Percentiles rank a stretch among this genome's conserved stretches.
Evolutionary conservation across 2,797 vertebrate species (phyloP).

Genomic region (Tenualosa thibaudeaui): DNA sequence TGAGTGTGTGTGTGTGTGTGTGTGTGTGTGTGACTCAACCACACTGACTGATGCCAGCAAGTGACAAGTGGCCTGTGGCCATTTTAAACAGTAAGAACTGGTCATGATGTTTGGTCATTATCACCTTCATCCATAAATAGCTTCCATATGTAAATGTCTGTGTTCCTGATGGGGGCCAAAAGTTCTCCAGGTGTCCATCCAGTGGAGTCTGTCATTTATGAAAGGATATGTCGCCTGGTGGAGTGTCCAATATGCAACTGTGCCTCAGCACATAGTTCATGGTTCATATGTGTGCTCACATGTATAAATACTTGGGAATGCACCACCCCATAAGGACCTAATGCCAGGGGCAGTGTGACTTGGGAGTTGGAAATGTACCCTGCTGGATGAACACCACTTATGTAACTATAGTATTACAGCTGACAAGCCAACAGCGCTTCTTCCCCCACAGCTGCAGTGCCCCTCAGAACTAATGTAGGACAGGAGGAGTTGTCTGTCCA

Average conservation of each 20-base stretch:
- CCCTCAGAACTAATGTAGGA: too few relatives aligned
- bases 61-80: too few relatives aligned
- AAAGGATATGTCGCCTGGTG: not conserved
- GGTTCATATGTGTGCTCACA: not conserved
- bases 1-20: slow-evolving; percentile 50
- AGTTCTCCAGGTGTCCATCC: not conserved
- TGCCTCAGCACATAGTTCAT: not conserved
- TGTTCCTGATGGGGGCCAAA: not conserved
- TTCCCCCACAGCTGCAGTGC: too few relatives aligned
- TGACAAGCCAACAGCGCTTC: not conserved
- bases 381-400: not conserved
- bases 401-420: not conserved
- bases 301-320: not conserved
- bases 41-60: not conserved
- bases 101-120: not conserved
- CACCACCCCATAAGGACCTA: not conserved
- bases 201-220: not conserved
- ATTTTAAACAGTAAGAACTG: too few relatives aligned
- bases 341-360: not conserved
- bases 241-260: not conserved
- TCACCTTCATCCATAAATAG: not conserved
- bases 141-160: not conserved
- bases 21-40: not conserved
- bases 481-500: too few relatives aligned
- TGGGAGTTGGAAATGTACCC: not conserved